Evolutionary conservation across 1,140 invertebrate species (phyloP).

Genomic region (Pristionchus pacificus): DNA sequence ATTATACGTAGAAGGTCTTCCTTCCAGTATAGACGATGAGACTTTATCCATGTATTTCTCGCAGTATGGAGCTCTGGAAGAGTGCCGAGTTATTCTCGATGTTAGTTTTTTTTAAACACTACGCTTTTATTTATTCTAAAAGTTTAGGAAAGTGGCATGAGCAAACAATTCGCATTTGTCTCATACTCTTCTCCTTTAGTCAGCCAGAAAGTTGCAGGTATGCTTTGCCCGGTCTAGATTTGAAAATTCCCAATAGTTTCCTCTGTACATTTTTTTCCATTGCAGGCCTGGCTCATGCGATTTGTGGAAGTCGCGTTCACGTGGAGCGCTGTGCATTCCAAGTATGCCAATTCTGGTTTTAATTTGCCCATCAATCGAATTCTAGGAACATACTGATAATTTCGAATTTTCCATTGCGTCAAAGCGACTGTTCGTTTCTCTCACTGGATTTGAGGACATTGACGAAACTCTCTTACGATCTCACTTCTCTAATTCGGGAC

Average conservation of each 20-base stretch:
- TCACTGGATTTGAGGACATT: conserved; percentile 2
- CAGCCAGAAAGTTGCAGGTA: not conserved
- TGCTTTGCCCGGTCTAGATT: too few species aligned
- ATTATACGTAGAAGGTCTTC: not conserved
- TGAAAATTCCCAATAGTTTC: too few species aligned
- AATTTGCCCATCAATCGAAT: not conserved
- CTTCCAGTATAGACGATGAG: not conserved
- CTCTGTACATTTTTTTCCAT: too few species aligned
- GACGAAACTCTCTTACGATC: conserved; percentile 1
- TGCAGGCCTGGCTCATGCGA: too few species aligned
- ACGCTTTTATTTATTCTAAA: not conserved
- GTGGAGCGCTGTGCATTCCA: not conserved
- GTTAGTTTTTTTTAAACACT: not conserved
- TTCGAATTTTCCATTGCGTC: not conserved
- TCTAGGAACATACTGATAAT: not conserved
- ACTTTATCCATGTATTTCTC: conserved; percentile 1
- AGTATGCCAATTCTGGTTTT: not conserved
- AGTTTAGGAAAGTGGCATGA: not conserved
- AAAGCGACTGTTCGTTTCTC: conserved; percentile 16
- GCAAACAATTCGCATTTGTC: not conserved
- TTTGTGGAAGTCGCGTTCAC: not conserved
- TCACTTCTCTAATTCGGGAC: too few species aligned
- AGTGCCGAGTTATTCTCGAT: conserved; percentile 10
- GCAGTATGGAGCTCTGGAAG: conserved; percentile 9
- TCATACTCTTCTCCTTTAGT: not conserved